A percentile compares a stretch with the other conserved stretches of the same genome.
phyloP scores from a whole-genome alignment of 2,113 vertebrate species.

The Lethenteron reissneri region DNA sequence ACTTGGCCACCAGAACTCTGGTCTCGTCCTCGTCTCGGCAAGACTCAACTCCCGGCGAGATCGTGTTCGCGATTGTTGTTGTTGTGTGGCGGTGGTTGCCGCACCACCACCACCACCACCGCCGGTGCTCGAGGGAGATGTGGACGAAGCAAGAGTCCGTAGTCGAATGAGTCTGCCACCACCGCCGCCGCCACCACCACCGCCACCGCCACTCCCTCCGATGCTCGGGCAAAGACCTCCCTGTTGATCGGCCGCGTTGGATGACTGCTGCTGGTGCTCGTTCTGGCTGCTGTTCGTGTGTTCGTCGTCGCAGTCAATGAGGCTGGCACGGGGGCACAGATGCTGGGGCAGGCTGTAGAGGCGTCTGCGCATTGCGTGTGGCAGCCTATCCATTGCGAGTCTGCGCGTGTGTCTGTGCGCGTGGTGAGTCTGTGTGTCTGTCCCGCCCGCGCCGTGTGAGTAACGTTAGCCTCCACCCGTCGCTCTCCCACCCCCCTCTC shows the following conservation, averaged over 20 bases:
- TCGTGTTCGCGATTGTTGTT: no score
- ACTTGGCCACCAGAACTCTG: no score
- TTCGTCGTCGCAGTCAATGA: conserved; percentile 47
- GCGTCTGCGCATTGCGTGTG: conserved; percentile 91
- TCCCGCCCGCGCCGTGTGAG: not conserved
- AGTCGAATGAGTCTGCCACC: not conserved
- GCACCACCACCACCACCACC: not conserved
- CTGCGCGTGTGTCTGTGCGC: conserved; percentile 22
- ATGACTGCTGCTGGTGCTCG: conserved; percentile 19
- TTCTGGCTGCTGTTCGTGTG: conserved; percentile 18
- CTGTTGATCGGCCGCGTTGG: conserved; percentile 74
- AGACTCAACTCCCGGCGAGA: no score
- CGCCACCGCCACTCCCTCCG: conserved; percentile 27
- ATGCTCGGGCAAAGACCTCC: conserved; percentile 69
- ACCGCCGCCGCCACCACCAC: conserved; percentile 37
- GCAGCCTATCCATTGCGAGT: conserved; percentile 63
- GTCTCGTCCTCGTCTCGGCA: no score
- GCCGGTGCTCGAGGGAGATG: not conserved
- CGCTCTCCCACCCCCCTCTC: not conserved
- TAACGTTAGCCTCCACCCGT: not conserved
- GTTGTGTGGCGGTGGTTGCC: no score
- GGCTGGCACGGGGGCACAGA: conserved; percentile 61
- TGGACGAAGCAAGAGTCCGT: no score
- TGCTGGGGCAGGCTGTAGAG: conserved; percentile 96
- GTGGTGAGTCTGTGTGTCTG: not conserved